A percentile compares a stretch with the other conserved stretches of the same genome.
Conservation (phyloP, 1,140 invertebrate genomes). For the Triops cancriformis region DNA sequence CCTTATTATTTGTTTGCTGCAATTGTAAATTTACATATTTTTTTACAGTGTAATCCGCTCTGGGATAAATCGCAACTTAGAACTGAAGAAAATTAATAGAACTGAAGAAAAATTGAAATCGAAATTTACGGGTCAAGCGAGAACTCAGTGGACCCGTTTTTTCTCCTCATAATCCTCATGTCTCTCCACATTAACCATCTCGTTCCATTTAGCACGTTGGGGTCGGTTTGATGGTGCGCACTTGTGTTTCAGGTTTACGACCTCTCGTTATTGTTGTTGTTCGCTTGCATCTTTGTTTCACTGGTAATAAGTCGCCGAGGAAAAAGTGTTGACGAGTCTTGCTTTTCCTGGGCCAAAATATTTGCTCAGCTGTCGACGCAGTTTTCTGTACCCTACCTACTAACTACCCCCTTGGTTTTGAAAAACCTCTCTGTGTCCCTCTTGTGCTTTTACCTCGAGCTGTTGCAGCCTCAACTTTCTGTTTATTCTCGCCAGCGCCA, state of each 20-base stretch:
- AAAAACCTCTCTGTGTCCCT: neutral
- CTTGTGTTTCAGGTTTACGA: neutral
- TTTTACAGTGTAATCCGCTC: no score
- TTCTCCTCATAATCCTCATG: neutral
- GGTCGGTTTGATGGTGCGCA: neutral
- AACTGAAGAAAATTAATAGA: no score
- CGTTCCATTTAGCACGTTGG: neutral
- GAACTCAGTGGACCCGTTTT: neutral
- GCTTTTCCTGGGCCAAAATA: constrained; percentile 3
- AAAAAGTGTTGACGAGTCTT: constrained; percentile 3
- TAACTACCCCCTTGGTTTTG: no score
- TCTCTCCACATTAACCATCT: neutral
- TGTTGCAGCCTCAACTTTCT: neutral
- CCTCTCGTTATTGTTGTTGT: neutral
- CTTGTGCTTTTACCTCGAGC: neutral
- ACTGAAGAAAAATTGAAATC: no score
- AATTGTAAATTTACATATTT: no score
- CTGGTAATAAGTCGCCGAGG: neutral
- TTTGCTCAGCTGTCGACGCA: constrained; percentile 6
- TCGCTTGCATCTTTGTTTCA: neutral
- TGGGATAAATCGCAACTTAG: no score
- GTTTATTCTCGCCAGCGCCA: neutral
- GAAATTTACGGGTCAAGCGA: neutral
- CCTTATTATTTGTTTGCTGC: no score
- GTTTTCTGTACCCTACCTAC: neutral